phyloP scores from a whole-genome alignment of 1,140 invertebrate species.

The Camponotus floridanus region DNA sequence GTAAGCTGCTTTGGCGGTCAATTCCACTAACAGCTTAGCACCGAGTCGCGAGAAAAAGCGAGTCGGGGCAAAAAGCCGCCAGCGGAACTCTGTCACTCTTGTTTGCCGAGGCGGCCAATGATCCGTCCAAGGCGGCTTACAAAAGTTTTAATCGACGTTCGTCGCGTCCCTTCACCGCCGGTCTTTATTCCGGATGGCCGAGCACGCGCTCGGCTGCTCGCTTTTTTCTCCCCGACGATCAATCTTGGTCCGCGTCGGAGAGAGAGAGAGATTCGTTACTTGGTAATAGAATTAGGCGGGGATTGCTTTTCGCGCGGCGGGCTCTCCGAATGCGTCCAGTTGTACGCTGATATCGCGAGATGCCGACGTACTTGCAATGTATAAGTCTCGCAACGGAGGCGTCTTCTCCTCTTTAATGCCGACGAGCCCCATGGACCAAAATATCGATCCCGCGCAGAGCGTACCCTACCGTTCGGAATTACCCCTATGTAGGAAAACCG shows the following conservation, averaged over 20 bases:
- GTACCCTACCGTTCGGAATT: constrained; percentile 79
- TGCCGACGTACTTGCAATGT: not conserved
- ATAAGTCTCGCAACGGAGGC: constrained; percentile 18
- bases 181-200: constrained; percentile 45
- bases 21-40: constrained; percentile 70
- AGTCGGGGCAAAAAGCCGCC: constrained; percentile 66
- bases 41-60: constrained; percentile 65
- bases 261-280: constrained; percentile 18
- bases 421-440: constrained; percentile 73
- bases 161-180: constrained; percentile 62
- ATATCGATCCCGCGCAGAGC: constrained; percentile 79
- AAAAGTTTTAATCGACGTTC: constrained; percentile 83
- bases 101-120: constrained; percentile 75
- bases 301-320: constrained; percentile 19
- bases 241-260: constrained; percentile 26
- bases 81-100: constrained; percentile 79
- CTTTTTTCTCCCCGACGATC: constrained; percentile 18
- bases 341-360: constrained; percentile 17
- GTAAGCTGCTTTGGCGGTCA: constrained; percentile 46
- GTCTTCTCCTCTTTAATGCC: constrained; percentile 80
- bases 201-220: constrained; percentile 26
- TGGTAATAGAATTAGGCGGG: constrained; percentile 47
- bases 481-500: constrained; percentile 79
- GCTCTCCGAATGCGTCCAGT: not conserved
- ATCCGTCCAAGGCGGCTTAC: constrained; percentile 77